Base-by-base conservation (phyloP, 2,797 vertebrate genomes). In the Poeciliopsis infans region DNA sequence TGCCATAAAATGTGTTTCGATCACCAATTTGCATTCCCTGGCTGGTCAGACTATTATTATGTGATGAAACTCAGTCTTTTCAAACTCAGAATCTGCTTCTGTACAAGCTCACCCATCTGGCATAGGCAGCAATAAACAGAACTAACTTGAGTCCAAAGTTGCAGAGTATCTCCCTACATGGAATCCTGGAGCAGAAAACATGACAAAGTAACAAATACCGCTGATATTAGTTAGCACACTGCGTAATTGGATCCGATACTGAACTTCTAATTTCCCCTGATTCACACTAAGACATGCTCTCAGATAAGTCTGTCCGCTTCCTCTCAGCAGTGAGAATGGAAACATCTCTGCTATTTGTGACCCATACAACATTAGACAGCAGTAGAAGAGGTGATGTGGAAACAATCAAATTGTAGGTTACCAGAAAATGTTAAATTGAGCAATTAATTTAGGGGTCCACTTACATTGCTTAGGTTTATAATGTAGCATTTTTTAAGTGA, bases 371-470 rank as follows among this genome's bases (percentile, higher is more conserved):
- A 82, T 77, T 73, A 61, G 25, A 57, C 39, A 69, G 82, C 77
- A 70, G 66, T 79, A 77, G 46, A 70, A 85, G 71, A 43, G 77
- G 46, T 15, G 71, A 75, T 31, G 59, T 59, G 43, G 72, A 68
- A 70, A 82, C 53, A 79, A 88, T 86, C 83, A 78, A 51, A 66
- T 47, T 64, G 61, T 20, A 75, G 57, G 74, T 83, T 78, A 41
- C 81, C 83, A 78, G 59, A 83, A 82, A 85, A 81, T 84, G 78
- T 83, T 85, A 46, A 79, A 86, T 57, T 77, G 68, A 86, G 70
- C 72, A 59, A 64, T 64, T 88, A 79, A 39, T 68, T 69, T 51
- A 28, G 36, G 81, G 69, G 73, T 73, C 49, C 72, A 64, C 49
- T 79, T 78, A 81, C 36, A 76, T 49, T 55, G 69, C 80, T 78